Evolutionary conservation across 2,888 invertebrate species (phyloP), one percentile per base, ranked within the genome.

Genomic region (Synanthedon andrenaeformis): DNA sequence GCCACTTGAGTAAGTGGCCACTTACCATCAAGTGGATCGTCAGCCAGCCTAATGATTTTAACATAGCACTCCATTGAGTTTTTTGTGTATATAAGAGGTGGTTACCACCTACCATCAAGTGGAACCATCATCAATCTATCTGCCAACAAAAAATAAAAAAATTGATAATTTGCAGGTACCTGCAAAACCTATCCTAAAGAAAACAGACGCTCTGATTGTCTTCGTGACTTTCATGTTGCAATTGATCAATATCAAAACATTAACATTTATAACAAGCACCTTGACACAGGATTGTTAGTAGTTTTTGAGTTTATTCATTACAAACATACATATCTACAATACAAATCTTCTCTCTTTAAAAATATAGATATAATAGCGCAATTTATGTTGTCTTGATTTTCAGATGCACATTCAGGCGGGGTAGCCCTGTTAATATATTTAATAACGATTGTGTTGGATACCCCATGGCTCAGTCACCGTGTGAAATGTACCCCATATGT

Each of bases 251-350:
- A 23, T 55, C 2, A 42, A 51, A 10, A 14, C 54, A 50, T 35
- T 57, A 10, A 28, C 57, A 12, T 57, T 54, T 28, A 17, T 56
- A 11, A 53, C 55, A n/a, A 55, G 55, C 42, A 17, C 55, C 3
- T n/a, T 55, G 14, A 49, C 55, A 3, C 55, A 57, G 28, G 55
- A 55, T 51, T 35, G 57, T 57, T 23, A 57, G 57, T 55, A 48
- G 5, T 17, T 42, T 8, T 14, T 12, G n/a, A n/a, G n/a, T n/a
- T n/a, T n/a, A n/a, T n/a, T n/a, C 23, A 4, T 23, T 23, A 23
- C 28, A 28, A 28, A 28, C 28, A 28, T 6, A 28, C 23, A 23
- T 23, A n/a, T n/a, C n/a, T n/a, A 23, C 23, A 23, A 23, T 23
- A 23, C 23, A 4, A 23, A 23, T 23, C 23, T 23, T 19, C 19